Evolutionary conservation across 2,113 vertebrate species (phyloP), one percentile per base, ranked within the genome.

Genomic region (Nibea coibor): DNA sequence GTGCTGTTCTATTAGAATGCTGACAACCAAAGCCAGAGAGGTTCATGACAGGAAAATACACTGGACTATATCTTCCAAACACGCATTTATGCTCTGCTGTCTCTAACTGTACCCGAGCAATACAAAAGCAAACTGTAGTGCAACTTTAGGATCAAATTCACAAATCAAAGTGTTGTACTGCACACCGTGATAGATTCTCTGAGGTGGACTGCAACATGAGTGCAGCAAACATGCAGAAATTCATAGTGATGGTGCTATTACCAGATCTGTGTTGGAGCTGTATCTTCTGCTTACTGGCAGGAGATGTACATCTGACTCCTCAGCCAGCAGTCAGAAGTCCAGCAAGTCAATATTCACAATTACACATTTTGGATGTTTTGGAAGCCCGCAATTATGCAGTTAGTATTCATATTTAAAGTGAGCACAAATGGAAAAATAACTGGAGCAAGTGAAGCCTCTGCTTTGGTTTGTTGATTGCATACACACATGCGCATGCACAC

Each of bases 381-480:
- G 19, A 53, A 48, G 26, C 43, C 19, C 43, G 12, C 5, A 57
- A 17, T 57, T 71, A 26, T 51, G 5, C 17, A 53, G 66, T 31
- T 24, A 50, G 31, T 35, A 47, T 74, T 78, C 31, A 45, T 14
- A 53, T 75, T 80, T 35, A 78, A 73, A 56, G 42, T 17, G 20
- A 63, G 56, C 15, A 78, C 35, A 66, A 77, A 75, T 47, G 45
- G 64, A 59, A 74, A 19, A 69, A 69, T 51, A 57, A 68, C 47
- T 3, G 2, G 31, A 79, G 75, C 22, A 17, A 63, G 11, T 15
- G 43, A 17, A 22, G 71, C 19, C 51, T 68, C 65, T 63, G 28
- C 65, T 71, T 83, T 51, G 54, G 47, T 54, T 26, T 43, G 53
- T 69, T 61, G 75, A 81, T 43, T 42, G 35, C 58, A 54, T 2